phyloP scores from a whole-genome alignment of 2,113 vertebrate species.

The Notarius lentiginosus region DNA sequence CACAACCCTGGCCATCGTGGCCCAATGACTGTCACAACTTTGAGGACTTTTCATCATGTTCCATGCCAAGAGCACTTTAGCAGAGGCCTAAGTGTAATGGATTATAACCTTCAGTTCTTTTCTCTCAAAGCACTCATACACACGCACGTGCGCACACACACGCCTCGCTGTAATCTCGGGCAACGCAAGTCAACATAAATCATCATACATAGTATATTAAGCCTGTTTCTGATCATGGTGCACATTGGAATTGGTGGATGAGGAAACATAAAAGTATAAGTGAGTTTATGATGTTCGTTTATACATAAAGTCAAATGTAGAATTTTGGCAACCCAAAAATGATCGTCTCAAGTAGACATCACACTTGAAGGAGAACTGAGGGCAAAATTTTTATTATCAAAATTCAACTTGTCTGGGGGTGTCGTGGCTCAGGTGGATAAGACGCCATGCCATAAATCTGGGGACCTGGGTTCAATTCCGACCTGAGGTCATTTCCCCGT shows the following conservation, averaged over 20 bases:
- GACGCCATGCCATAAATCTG: too few relatives aligned
- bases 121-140: not conserved
- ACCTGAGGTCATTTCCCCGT: too few relatives aligned
- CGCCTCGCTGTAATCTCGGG: not conserved
- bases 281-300: not conserved
- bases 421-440: too few relatives aligned
- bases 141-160: not conserved
- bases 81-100: slow-evolving; percentile 44
- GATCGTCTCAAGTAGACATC: not conserved
- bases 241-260: not conserved
- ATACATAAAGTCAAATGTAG: not conserved
- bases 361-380: not conserved
- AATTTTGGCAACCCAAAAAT: not conserved
- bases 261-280: not conserved
- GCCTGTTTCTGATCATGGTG: not conserved
- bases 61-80: slow-evolving; percentile 47
- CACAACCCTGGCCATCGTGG: slow-evolving; percentile 36
- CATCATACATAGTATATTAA: not conserved
- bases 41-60: slow-evolving; percentile 33
- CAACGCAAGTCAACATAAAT: not conserved
- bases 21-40: slow-evolving; percentile 51
- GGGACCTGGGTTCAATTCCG: too few relatives aligned
- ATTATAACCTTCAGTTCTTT: slow-evolving; percentile 19
- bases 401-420: too few relatives aligned
- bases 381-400: too few relatives aligned